Evolutionary conservation across 2,797 vertebrate genomes (phyloP).

Genomic region (Crax fasciolata): DNA sequence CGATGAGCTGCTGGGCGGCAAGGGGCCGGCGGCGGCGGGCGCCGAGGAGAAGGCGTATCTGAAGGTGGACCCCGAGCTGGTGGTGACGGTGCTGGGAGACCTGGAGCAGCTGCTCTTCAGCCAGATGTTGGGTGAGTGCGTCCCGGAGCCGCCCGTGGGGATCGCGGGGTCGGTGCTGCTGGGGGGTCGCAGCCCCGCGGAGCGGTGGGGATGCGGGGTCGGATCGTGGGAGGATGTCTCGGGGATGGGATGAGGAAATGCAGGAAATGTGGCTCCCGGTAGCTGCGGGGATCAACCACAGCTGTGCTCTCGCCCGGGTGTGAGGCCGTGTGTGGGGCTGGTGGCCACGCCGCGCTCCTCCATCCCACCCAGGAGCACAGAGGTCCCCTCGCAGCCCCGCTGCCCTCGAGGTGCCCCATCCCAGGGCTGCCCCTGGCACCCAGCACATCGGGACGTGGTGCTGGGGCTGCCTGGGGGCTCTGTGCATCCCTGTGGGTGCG

Average conservation of each 20-base stretch:
- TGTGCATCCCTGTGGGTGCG: neutral
- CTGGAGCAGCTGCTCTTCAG: constrained; percentile 98
- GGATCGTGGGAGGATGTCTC: neutral
- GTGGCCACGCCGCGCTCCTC: neutral
- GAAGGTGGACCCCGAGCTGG: constrained; percentile 97
- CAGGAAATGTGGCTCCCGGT: neutral
- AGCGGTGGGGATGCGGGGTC: neutral
- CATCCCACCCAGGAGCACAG: fast-evolving
- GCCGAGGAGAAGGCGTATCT: constrained; percentile 91
- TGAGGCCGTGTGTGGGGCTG: neutral
- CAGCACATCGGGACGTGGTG: too few relatives aligned
- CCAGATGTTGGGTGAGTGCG: constrained; percentile 94
- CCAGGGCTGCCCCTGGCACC: neutral
- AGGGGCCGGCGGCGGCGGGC: constrained; percentile 85
- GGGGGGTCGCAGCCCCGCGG: too few relatives aligned
- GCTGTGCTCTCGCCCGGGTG: neutral
- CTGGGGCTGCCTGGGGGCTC: too few relatives aligned
- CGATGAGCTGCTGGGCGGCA: constrained; percentile 92
- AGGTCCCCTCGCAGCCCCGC: neutral
- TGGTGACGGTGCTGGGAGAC: constrained; percentile 96
- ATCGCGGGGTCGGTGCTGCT: too few relatives aligned
- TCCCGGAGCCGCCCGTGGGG: neutral
- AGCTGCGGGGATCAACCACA: neutral
- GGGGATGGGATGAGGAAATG: too few relatives aligned
- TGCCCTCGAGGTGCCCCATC: neutral